Base-by-base conservation (phyloP, 2,113 vertebrate genomes). In the Garra rufa region DNA sequence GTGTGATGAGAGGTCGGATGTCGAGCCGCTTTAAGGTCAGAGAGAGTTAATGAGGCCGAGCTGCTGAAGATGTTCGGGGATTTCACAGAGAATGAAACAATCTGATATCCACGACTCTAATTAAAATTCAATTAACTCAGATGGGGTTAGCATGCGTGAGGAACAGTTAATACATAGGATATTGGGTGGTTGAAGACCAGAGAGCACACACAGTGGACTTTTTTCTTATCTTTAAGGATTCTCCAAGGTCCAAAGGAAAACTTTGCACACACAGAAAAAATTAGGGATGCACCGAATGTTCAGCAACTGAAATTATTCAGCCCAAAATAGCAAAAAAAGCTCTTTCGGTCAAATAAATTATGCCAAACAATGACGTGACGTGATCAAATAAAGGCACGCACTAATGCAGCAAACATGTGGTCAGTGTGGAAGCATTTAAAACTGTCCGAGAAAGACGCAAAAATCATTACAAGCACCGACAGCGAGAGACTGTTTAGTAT, bases 121-220 rank as follows among this genome's bases (percentile, higher is more conserved):
- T 87, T 87, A 87, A 76, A 82, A 57, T 28, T 43, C 50, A 84
- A 76, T 87, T 75, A 86, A 52, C 59, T 73, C 57, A 3, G 50
- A 67, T 46, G 63, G 21, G 57, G 57, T 74, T 87, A 24, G 71
- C 9, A 67, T 28, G 65, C 46, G 48, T 61, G 65, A 70, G 63
- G 46, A 55, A 38, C 19, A 41, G 63, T 41, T 70, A 38, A 70
- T 38, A 10, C 28, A 70, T 15, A 17, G 9, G 61, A 24, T 69
- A 81, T 30, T 81, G 26, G n/a, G 41, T 8, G 6, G 15, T 28
- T 65, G 15, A 46, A 61, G 59, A 43, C 14, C 38, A 78, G 55
- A 19, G 38, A 46, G 26, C 57, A 65, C 78, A 46, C 43, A 34
- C 2, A n/a, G n/a, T 67, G 8, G 59, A 24, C 50, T 57, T 61